Conservation (phyloP, 1,140 invertebrate genomes). For the Vanessa atalanta region DNA sequence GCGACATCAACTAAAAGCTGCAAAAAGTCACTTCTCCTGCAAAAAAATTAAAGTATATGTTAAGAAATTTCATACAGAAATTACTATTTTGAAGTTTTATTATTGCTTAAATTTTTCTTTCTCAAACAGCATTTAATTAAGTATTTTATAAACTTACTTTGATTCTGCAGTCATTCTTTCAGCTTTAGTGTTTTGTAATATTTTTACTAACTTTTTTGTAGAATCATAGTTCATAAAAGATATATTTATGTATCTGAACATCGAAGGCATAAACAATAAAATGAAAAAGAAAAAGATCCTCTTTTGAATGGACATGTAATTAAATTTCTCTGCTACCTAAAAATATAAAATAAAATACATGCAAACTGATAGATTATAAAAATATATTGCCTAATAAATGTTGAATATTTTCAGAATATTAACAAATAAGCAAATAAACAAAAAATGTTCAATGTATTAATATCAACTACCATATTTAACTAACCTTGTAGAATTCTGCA, state of each 20-base stretch:
- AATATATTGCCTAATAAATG: no score
- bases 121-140: neutral
- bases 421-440: no score
- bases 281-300: slow-evolving; percentile 55
- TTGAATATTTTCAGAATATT: no score
- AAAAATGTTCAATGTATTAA: no score
- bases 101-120: neutral
- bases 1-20: slow-evolving; percentile 68
- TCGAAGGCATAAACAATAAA: slow-evolving; percentile 54
- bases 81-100: no score
- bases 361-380: neutral
- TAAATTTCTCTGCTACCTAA: slow-evolving; percentile 73
- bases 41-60: slow-evolving; percentile 32
- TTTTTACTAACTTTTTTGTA: slow-evolving; percentile 31
- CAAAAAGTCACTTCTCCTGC: slow-evolving; percentile 66
- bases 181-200: slow-evolving; percentile 41
- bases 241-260: slow-evolving; percentile 45
- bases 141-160: slow-evolving; percentile 40
- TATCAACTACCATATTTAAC: neutral
- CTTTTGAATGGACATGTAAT: slow-evolving; percentile 54
- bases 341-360: slow-evolving; percentile 16
- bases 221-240: slow-evolving; percentile 41
- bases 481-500: slow-evolving; percentile 71
- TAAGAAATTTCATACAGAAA: no score
- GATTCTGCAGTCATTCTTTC: slow-evolving; percentile 37